Evolutionary conservation across 2,888 invertebrate species (phyloP).

Genomic region (Oxycera nigricornis): DNA sequence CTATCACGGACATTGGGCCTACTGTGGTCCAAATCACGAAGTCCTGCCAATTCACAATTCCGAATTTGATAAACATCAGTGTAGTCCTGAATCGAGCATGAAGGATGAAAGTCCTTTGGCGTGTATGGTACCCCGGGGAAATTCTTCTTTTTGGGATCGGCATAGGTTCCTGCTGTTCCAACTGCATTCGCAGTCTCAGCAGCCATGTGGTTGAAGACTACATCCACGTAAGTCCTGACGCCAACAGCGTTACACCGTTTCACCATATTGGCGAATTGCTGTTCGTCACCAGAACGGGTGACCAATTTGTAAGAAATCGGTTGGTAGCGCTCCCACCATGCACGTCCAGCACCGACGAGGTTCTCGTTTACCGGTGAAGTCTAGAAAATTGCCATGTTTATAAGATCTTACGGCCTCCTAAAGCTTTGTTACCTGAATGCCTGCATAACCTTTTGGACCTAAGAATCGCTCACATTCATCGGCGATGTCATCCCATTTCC

Average conservation of each 20-base stretch:
- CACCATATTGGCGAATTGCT: conserved; percentile 76
- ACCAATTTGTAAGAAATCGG: conserved; percentile 77
- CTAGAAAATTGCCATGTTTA: conserved; percentile 40
- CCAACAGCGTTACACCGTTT: conserved; percentile 77
- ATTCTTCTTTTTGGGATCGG: conserved; percentile 55
- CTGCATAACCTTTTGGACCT: conserved; percentile 75
- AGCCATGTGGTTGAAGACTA: conserved; percentile 85
- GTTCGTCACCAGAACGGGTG: conserved; percentile 77
- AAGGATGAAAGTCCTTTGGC: conserved; percentile 65
- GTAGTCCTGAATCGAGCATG: conserved; percentile 63
- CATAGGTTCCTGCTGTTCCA: conserved; percentile 70
- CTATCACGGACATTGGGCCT: conserved; percentile 69
- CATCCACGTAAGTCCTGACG: conserved; percentile 81
- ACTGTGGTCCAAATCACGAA: conserved; percentile 65
- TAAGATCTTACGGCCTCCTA: too few species aligned
- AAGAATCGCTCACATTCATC: conserved; percentile 80
- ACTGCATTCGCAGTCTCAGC: conserved; percentile 53
- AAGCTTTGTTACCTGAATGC: conserved; percentile 68
- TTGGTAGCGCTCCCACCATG: conserved; percentile 89
- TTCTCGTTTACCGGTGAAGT: conserved; percentile 80
- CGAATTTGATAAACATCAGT: conserved; percentile 65
- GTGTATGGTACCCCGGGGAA: conserved; percentile 69
- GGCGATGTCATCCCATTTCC: conserved; percentile 84
- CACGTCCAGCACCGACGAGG: conserved; percentile 65
- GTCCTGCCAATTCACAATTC: conserved; percentile 56